Percentiles rank a stretch among this genome's conserved stretches.
phyloP scores from a whole-genome alignment of 2,113 vertebrate genomes.

The Eretmochelys imbricata region DNA sequence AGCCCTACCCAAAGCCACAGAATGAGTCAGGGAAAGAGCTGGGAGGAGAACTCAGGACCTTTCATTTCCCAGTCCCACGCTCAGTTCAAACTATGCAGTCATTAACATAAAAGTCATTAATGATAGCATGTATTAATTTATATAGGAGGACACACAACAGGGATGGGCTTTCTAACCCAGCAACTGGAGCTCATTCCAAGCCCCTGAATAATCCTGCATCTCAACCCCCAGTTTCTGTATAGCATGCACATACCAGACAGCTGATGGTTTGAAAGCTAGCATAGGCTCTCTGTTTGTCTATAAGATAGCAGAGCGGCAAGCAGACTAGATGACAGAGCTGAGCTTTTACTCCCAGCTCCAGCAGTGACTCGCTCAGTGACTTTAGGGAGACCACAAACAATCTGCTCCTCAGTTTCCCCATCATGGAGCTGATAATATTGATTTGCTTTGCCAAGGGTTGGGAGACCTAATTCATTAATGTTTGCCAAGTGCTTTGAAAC shows the following conservation, averaged over 20 bases:
- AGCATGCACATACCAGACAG: not conserved
- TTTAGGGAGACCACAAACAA: accelerated
- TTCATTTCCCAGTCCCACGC: not conserved
- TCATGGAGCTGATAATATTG: accelerated
- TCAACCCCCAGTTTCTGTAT: not conserved
- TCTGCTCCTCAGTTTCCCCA: accelerated
- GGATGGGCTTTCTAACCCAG: not conserved
- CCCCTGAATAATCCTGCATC: accelerated
- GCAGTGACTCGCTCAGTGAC: not conserved
- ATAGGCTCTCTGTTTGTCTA: not conserved
- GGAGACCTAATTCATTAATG: not conserved
- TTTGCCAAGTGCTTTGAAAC: not conserved
- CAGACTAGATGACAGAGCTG: accelerated
- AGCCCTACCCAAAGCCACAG: not conserved
- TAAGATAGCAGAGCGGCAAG: not conserved
- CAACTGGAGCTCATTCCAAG: not conserved
- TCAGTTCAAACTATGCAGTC: not conserved
- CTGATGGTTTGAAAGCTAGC: no score
- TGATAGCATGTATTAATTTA: accelerated
- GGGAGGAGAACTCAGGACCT: not conserved
- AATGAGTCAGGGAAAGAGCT: not conserved
- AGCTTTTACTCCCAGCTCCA: not conserved
- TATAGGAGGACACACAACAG: accelerated
- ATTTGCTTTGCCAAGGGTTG: not conserved
- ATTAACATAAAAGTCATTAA: not conserved